These are phyloP conservation scores for Pteruthius melanotis DNA, from an alignment of 2,113 vertebrate species.

Conservation along the genomic window DNA sequence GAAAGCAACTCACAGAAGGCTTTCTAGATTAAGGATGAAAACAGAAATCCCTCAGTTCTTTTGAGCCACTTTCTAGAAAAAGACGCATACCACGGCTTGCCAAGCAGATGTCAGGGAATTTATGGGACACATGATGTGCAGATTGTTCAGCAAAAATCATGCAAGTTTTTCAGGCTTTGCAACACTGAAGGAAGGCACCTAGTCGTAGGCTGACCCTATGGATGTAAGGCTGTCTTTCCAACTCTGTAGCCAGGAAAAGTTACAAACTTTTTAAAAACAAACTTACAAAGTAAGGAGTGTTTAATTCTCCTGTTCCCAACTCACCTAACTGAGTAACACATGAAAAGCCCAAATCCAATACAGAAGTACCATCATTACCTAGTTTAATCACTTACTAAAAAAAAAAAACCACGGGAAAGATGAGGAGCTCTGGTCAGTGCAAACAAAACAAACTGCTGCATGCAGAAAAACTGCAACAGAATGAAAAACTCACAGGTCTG, in stretches of 20 bases:
- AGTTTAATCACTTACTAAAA: background rate
- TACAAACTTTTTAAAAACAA: too few species aligned
- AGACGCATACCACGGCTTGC: background rate
- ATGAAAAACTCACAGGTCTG: background rate
- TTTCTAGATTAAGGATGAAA: slow-evolving; percentile 56
- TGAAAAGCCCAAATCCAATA: background rate
- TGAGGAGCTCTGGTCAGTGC: background rate
- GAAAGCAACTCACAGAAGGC: slow-evolving; percentile 24
- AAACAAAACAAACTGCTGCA: background rate
- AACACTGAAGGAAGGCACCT: background rate
- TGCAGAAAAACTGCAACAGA: background rate
- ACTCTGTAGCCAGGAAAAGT: background rate
- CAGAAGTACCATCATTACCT: background rate
- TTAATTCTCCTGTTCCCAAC: background rate
- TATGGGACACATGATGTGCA: slow-evolving; percentile 16
- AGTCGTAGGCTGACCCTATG: background rate
- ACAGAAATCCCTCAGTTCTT: slow-evolving; percentile 46
- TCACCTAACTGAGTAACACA: background rate
- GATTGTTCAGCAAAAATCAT: slow-evolving; percentile 48
- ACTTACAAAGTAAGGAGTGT: background rate
- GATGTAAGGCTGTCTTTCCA: background rate
- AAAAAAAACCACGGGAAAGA: background rate
- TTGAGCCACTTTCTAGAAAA: slow-evolving; percentile 31
- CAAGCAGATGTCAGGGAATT: slow-evolving; percentile 51
- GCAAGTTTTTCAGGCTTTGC: background rate